Percentiles rank a stretch among this genome's conserved stretches.
Evolutionary conservation across 2,113 vertebrate genomes (phyloP).

Genomic region (Pelmatolapia mariae): DNA sequence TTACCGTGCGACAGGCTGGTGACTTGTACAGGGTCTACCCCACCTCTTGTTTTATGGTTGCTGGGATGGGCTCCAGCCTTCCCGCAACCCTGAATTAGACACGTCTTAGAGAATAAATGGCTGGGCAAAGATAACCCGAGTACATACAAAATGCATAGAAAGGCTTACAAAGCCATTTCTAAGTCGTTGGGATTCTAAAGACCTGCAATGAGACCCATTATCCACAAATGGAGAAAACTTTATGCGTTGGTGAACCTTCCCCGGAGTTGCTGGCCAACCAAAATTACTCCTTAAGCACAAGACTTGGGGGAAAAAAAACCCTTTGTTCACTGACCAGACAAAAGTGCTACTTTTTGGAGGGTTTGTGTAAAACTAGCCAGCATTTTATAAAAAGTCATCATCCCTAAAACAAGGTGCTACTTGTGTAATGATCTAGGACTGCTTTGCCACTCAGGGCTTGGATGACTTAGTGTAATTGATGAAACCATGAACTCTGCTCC

Average conservation of each 20-base stretch:
- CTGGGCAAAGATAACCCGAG: not conserved
- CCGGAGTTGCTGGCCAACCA: not conserved
- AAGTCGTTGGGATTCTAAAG: not conserved
- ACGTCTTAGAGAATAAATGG: not conserved
- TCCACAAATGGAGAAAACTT: not conserved
- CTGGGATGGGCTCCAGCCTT: not conserved
- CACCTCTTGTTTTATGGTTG: not conserved
- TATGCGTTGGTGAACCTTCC: not conserved
- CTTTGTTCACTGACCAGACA: not conserved
- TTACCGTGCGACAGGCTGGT: not conserved
- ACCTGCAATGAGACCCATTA: not conserved
- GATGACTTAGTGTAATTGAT: not conserved
- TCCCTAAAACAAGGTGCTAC: not conserved
- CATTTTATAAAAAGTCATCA: not conserved
- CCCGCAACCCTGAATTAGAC: not conserved
- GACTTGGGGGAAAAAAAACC: fast-evolving
- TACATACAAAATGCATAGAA: not conserved
- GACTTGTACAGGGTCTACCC: not conserved
- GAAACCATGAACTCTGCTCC: not conserved
- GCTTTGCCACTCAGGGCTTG: not conserved
- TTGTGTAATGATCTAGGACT: not conserved
- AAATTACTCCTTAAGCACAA: not conserved
- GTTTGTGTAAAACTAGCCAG: not conserved
- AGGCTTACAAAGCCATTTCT: not conserved
- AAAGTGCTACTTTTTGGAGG: not conserved